A percentile compares a stretch with the other conserved stretches of the same genome.
Evolutionary conservation across 2,113 vertebrate species (phyloP).

Genomic region (Paralichthys olivaceus): DNA sequence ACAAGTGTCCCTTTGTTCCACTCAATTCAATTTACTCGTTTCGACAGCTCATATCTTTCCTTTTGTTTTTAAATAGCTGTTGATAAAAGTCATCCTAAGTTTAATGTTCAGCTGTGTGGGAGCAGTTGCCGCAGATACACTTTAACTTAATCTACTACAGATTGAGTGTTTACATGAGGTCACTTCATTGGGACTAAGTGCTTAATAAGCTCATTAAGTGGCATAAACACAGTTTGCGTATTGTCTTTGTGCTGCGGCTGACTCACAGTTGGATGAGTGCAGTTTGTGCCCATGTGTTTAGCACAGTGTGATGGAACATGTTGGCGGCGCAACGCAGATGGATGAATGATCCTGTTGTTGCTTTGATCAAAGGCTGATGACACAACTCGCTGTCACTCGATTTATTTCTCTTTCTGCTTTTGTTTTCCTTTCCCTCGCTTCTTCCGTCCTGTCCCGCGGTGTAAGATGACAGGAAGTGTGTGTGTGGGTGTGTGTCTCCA

Average conservation of each 20-base stretch:
- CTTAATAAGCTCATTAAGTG: slow-evolving; percentile 45
- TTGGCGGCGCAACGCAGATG: slow-evolving; percentile 12
- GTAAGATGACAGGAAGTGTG: slow-evolving; percentile 20
- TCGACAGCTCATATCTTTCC: not conserved
- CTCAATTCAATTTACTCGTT: not conserved
- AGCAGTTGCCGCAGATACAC: slow-evolving; percentile 18
- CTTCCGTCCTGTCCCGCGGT: slow-evolving; percentile 50
- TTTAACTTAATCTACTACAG: slow-evolving; percentile 37
- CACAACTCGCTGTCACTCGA: slow-evolving; percentile 45
- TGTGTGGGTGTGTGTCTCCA: not conserved
- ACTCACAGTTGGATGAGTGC: slow-evolving; percentile 21
- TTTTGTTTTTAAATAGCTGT: not conserved
- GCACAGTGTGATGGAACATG: slow-evolving; percentile 26
- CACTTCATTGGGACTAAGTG: slow-evolving; percentile 37
- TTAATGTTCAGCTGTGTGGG: slow-evolving; percentile 4
- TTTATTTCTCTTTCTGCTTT: slow-evolving; percentile 53
- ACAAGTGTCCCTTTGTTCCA: not conserved
- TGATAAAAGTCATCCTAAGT: slow-evolving; percentile 10
- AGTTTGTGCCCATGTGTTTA: slow-evolving; percentile 2
- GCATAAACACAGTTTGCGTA: slow-evolving; percentile 36
- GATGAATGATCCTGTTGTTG: slow-evolving; percentile 54
- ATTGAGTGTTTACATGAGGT: slow-evolving; percentile 58
- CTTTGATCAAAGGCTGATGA: slow-evolving; percentile 59
- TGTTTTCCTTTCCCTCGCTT: slow-evolving; percentile 35
- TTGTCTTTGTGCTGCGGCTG: slow-evolving; percentile 32